Conservation (phyloP, 2,797 vertebrate genomes). For the Graptemys geographica region DNA sequence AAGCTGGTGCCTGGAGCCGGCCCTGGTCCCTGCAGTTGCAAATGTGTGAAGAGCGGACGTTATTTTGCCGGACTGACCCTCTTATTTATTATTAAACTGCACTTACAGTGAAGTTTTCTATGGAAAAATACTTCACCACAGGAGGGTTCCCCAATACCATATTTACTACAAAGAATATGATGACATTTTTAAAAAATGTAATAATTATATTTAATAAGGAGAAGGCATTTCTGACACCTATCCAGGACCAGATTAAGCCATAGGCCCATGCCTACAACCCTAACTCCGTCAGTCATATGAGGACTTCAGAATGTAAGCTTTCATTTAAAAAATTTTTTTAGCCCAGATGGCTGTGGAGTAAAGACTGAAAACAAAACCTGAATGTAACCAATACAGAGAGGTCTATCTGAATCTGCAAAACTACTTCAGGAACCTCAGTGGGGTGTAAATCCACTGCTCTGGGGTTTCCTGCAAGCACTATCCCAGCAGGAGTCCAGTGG, state of each 20-base stretch:
- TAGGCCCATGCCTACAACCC: not conserved
- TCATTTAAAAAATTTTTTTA: not conserved
- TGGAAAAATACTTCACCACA: not conserved
- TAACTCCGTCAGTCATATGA: not conserved
- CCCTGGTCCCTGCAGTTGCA: too few relatives aligned
- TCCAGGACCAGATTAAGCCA: not conserved
- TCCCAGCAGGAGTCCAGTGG: not conserved
- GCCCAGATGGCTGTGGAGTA: not conserved
- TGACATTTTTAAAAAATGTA: not conserved
- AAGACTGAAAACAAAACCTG: not conserved
- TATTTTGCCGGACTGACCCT: not conserved
- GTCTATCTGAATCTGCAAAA: not conserved
- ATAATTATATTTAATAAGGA: not conserved
- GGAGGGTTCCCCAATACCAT: too few relatives aligned
- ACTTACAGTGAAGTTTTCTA: not conserved
- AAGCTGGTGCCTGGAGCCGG: too few relatives aligned
- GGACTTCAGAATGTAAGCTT: not conserved
- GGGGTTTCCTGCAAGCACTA: not conserved
- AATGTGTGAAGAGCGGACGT: not conserved
- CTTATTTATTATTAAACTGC: not conserved
- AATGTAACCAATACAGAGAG: not conserved
- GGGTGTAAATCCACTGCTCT: too few relatives aligned
- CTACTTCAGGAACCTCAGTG: not conserved
- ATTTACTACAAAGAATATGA: not conserved
- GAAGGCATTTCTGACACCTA: not conserved